Evolutionary conservation across 37 sponge, comb jelly and placozoan genomes (phyloP).

Genomic region (Oopsacas minuta): DNA sequence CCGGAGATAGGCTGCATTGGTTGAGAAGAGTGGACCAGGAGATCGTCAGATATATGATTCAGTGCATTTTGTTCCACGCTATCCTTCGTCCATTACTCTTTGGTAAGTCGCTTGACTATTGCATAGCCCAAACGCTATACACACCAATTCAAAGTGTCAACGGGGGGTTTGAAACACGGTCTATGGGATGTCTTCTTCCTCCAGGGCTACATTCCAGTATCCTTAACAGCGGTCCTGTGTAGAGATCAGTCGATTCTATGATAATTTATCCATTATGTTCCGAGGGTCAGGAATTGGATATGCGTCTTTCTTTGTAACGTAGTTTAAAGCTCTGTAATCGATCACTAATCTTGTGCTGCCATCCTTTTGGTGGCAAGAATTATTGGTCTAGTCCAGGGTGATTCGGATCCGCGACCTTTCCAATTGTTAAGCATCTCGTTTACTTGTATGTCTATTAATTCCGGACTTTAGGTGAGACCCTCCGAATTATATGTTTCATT

Average conservation of each 20-base stretch:
- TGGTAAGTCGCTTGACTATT: neutral
- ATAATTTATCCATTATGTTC: neutral
- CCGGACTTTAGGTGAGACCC: neutral
- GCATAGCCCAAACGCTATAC: neutral
- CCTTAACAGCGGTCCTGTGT: neutral
- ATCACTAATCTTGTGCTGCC: neutral
- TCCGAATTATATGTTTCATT: neutral
- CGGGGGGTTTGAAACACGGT: neutral
- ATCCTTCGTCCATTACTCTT: neutral
- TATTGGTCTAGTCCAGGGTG: neutral
- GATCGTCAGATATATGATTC: neutral
- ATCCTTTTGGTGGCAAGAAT: neutral
- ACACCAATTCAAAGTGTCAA: neutral
- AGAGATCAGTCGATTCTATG: neutral
- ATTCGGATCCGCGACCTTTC: neutral
- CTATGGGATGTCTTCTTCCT: neutral
- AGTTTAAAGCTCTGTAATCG: neutral
- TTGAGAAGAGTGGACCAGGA: neutral
- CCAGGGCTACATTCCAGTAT: neutral
- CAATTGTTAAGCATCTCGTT: neutral
- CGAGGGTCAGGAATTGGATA: neutral
- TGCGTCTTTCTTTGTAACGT: neutral
- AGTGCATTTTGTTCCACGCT: neutral
- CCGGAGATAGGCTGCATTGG: no score
- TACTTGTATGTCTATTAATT: neutral